Conservation (phyloP, 2,113 vertebrate species). For the Zosterops japonicus region DNA sequence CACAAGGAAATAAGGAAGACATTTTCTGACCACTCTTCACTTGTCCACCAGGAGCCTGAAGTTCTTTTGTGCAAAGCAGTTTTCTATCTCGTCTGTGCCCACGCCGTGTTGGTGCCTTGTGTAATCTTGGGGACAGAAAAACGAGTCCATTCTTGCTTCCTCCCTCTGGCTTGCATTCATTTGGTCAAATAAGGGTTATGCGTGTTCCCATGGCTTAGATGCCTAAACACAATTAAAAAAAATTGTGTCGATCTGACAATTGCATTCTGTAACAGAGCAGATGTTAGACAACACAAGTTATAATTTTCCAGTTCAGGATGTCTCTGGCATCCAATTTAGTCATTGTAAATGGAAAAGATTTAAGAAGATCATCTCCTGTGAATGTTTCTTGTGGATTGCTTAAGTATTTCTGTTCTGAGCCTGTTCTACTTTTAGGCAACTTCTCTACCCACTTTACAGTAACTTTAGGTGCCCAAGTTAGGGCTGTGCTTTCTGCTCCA, state of each 20-base stretch:
- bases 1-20: not conserved
- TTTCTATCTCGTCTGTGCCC: accelerated
- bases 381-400: not conserved
- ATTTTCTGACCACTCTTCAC: not conserved
- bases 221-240: not conserved
- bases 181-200: not conserved
- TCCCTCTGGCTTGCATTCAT: not conserved
- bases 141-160: not conserved
- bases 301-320: not conserved
- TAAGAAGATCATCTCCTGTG: not conserved
- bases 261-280: not conserved
- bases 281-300: not conserved
- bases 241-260: accelerated
- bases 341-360: not conserved
- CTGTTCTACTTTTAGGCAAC: not conserved
- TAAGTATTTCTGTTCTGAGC: not conserved
- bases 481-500: not conserved
- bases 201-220: not conserved
- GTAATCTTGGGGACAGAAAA: not conserved
- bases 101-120: accelerated
- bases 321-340: not conserved
- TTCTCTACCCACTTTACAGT: not conserved
- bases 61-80: not conserved
- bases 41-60: not conserved
- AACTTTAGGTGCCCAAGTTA: not conserved